Base-by-base conservation (phyloP, 2,797 vertebrate species). In the Etheostoma perlongum region DNA sequence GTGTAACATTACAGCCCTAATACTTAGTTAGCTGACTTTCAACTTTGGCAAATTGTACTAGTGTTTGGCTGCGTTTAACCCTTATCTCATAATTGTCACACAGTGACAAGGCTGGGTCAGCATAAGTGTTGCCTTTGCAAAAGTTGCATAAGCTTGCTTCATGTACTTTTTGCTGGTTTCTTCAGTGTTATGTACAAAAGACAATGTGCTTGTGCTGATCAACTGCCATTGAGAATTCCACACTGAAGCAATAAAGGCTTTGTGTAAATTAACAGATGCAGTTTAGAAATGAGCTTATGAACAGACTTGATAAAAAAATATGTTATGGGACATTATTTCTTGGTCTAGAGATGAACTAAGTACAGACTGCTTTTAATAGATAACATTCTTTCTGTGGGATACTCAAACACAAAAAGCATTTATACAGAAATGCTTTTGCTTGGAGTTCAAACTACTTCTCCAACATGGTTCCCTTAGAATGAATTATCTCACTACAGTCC, bases 401-500 rank as follows among this genome's bases (percentile, higher is more conserved):
- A 48, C 6, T 47, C 16, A 4, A 36, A 48, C 42, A 48, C 49
- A 36, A 27, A 42, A n/a, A n/a, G 13, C 16, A 18, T 30, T 55
- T 14, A 13, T 51, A 12, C 4, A 54, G 15, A 62, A 40, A 40
- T 40, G 36, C 36, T 40, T 40, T 40, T 40, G 36, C 9, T 21
- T 0, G 1, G 47, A 51, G n/a, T 44, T 67, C 16, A 8, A 42
- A 10, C 15, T 33, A 19, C 1, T 53, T 15, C 59, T 63, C 74
- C 19, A 52, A 51, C 57, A 48, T 63, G 62, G 60, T 82, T 76
- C 53, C 52, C 47, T 78, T 74, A 62, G 47, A 19, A 46, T 76
- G 14, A 79, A 76, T 75, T 27, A 52, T 46, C 12, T 27, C 36
- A 49, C 60, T 63, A 42, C 33, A 30, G 59, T 55, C 36, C 13